These are phyloP conservation scores for Xestobium rufovillosum DNA, from an alignment of 2,888 invertebrate species.

Conservation along the genomic window DNA sequence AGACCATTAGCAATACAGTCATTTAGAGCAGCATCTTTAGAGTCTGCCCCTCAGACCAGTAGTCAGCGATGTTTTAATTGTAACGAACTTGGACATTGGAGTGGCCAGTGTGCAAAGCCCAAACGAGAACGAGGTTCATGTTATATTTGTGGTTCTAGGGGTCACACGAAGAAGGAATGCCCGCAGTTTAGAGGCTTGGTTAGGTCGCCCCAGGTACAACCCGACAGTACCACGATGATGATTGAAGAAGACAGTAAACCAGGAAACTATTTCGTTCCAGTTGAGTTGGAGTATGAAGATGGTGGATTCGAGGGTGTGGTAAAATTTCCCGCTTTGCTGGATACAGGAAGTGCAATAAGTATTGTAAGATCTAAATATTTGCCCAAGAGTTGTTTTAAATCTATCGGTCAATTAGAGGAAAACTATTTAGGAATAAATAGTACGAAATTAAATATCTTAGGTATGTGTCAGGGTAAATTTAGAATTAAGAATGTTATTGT, in stretches of 20 bases:
- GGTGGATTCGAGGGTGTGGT: neutral
- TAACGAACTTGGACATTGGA: constrained; percentile 4
- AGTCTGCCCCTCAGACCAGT: no score
- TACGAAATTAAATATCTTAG: constrained; percentile 8
- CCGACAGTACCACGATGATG: no score
- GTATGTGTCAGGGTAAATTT: no score
- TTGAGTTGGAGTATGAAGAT: neutral
- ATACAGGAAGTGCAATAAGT: constrained; percentile 3
- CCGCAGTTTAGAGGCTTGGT: no score
- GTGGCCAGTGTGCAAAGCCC: constrained; percentile 6
- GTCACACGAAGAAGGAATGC: no score
- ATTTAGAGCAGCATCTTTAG: no score
- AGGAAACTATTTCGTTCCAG: neutral
- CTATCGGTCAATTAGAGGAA: no score
- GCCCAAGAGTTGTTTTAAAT: neutral
- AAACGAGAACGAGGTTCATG: constrained; percentile 10
- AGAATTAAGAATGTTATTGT: no score
- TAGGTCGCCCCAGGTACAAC: no score
- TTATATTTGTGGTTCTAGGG: no score
- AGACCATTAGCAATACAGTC: no score
- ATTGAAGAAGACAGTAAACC: no score
- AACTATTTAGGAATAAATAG: constrained; percentile 7
- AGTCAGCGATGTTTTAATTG: constrained; percentile 13
- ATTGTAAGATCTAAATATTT: constrained; percentile 1
- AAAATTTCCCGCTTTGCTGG: constrained; percentile 4